A percentile compares a stretch with the other conserved stretches of the same genome.
phyloP scores from a whole-genome alignment of 2,888 invertebrate genomes.

The Sympetrum striolatum region DNA sequence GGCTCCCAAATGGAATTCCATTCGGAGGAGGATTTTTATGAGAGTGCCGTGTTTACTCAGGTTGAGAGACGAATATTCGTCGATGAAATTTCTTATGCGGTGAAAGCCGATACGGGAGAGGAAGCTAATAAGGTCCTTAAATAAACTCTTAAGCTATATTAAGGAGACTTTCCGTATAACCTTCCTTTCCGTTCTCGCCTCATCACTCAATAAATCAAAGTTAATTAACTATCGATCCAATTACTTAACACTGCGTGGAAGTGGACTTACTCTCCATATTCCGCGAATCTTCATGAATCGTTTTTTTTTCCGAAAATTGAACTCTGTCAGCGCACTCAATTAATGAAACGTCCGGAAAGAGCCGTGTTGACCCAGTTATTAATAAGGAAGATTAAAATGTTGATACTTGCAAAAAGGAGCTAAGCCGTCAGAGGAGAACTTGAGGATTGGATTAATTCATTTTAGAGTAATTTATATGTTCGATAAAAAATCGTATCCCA shows the following conservation, averaged over 20 bases:
- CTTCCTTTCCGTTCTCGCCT: background rate
- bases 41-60: too few relatives aligned
- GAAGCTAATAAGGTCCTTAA: too few relatives aligned
- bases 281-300: background rate
- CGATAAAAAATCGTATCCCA: too few relatives aligned
- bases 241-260: background rate
- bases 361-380: background rate
- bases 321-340: background rate
- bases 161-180: background rate
- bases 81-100: too few relatives aligned
- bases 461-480: too few relatives aligned
- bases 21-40: too few relatives aligned
- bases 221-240: background rate
- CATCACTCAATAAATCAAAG: background rate
- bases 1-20: background rate
- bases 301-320: background rate
- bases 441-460: too few relatives aligned
- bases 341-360: background rate
- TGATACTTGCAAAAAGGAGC: too few relatives aligned
- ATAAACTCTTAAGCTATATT: too few relatives aligned
- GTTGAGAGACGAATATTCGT: too few relatives aligned
- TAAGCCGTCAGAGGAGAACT: too few relatives aligned
- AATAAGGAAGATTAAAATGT: background rate
- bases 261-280: background rate
- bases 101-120: too few relatives aligned